Evolutionary conservation across 2,113 vertebrate species (phyloP), one percentile per base, ranked within the genome.

Genomic region (Merops nubicus): DNA sequence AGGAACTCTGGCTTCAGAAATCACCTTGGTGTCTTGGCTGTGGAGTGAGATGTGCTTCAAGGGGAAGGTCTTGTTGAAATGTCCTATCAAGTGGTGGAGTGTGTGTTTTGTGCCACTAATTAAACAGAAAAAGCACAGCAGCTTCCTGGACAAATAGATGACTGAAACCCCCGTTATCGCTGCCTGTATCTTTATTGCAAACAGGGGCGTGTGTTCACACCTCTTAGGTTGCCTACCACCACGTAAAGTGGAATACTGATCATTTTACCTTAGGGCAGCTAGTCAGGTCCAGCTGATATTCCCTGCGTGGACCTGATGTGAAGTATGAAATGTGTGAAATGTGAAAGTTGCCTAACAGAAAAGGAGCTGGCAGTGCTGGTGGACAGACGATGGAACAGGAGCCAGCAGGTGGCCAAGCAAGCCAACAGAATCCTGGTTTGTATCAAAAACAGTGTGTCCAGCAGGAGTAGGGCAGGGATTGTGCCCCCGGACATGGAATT

Each of bases 111-210:
- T 84, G 47, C 34, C 47, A 81, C 51, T 83, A n/a, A 60, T 45
- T 89, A 89, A 93, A 76, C 81, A 90, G 17, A 29, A 89, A 89
- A 67, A 72, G 19, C 65, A 53, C 2, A 69, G 43, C 5, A 0
- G 40, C 54, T 85, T 93, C 92, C 92, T 73, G 82, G 40, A n/a
- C 84, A 94, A 91, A 91, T 1, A 93, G 67, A 57, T 60, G 87
- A 85, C 65, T n/a, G 34, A 51, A 94, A 38, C 43, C 21, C 69
- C 25, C 3, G 8, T 45, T 93, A 64, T 62, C n/a, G 6, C n/a
- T 28, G n/a, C 60, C 50, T 8, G 5, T 47, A n/a, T 59, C 73
- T 68, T 64, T 68, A 64, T 25, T 79, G 85, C 83, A 93, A 89
- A 81, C 76, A 88, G n/a, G 47, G 76, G 59, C 3, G 42, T 86